A percentile compares a stretch with the other conserved stretches of the same genome.
phyloP scores from a whole-genome alignment of 2,888 invertebrate genomes.

The Labia minor region DNA sequence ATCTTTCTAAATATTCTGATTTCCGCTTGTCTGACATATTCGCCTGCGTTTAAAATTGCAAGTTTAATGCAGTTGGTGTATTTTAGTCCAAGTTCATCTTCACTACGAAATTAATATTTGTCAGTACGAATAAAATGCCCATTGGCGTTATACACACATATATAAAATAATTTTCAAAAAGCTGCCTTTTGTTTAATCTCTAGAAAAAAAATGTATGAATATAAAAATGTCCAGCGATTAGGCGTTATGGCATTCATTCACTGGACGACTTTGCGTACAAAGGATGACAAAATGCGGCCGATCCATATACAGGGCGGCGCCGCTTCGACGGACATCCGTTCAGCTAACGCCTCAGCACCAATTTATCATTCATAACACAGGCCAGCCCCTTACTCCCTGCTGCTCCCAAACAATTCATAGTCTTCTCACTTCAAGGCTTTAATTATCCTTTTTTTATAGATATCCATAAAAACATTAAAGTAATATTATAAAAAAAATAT shows the following conservation, averaged over 20 bases:
- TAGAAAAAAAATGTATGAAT: not conserved
- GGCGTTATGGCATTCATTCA: not conserved
- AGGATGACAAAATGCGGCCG: slow-evolving; percentile 7
- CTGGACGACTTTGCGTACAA: not conserved
- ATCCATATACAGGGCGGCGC: slow-evolving; percentile 1
- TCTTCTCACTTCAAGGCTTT: not conserved
- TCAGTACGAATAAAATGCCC: not conserved
- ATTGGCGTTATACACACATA: too few relatives aligned
- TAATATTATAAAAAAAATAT: not conserved
- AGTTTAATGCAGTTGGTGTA: too few relatives aligned
- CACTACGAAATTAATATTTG: not conserved
- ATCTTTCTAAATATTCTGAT: too few relatives aligned
- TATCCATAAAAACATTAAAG: not conserved
- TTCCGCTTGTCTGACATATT: too few relatives aligned
- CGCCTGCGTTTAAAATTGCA: too few relatives aligned
- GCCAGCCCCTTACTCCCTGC: not conserved
- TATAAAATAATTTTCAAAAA: not conserved
- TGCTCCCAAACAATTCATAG: not conserved
- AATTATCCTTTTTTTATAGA: not conserved
- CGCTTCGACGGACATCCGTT: slow-evolving; percentile 8
- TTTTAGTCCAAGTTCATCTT: not conserved
- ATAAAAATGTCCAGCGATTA: slow-evolving; percentile 13
- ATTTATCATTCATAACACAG: slow-evolving; percentile 1
- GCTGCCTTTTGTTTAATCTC: slow-evolving; percentile 1
- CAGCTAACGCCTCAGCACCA: slow-evolving; percentile 3